Evolutionary conservation across 2,888 invertebrate species (phyloP), one percentile per base, ranked within the genome.

Genomic region (Lamproptera curius): DNA sequence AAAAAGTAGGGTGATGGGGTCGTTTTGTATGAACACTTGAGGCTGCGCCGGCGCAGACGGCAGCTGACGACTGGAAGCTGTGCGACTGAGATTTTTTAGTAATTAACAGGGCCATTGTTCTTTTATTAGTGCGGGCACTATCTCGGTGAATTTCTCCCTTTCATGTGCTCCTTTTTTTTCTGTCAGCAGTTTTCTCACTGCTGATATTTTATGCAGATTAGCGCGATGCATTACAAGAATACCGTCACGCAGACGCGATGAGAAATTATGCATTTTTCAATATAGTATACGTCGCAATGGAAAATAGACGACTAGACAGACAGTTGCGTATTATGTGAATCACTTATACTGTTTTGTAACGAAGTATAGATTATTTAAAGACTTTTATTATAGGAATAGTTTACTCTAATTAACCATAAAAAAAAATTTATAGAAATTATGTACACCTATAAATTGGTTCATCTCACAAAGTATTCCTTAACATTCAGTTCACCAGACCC

Each of bases 31-130:
- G 57, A 56, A 55, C 74, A 64, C 73, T 73, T 64, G 65, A 72
- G 67, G 62, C 67, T 70, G 75, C 79, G 73, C 75, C 54, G 62
- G 73, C 75, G 75, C 77, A 71, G 63, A 58, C 78, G 81, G 72
- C 84, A 83, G 83, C 83, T 83, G 83, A 79, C 76, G 68, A 56
- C 50, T 52, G 38, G 57, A 55, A 54, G 50, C 55, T 57, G 58
- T 51, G 52, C 53, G 56, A 54, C 16, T 16, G 31, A 13, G 57
- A 57, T 61, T 60, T 65, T 62, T 67, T 69, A 67, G 64, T 67
- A 70, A 76, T 72, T 68, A 70, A 63, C 57, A 49, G 57, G 46
- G 57, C 68, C 57, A 65, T 70, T 67, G 65, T 66, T 55, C 63
- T 58, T 57, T 60, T 61, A 65, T 61, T 55, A 54, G 56, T 56